These are phyloP conservation scores for Cantharis rufa DNA, from an alignment of 2,888 invertebrate species.

Conservation along the genomic window DNA sequence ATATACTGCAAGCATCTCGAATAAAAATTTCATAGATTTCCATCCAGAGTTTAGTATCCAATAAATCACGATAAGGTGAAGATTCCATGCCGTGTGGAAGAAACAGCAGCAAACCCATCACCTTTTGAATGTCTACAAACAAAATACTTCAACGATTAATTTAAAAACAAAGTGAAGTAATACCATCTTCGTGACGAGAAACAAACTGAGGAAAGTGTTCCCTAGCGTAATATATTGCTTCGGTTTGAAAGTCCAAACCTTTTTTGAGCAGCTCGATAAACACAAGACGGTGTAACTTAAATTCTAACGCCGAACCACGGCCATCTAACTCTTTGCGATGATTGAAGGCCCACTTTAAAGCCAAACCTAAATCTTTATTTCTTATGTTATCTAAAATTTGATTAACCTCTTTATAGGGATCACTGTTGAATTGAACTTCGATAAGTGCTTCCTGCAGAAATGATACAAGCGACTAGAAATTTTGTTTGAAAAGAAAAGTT, in stretches of 20 bases:
- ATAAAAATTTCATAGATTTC: conserved; percentile 90
- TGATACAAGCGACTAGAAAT: conserved; percentile 33
- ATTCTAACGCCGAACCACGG: conserved; percentile 74
- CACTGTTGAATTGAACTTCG: conserved; percentile 67
- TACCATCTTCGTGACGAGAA: conserved; percentile 74
- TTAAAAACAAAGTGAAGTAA: neutral
- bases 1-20: conserved; percentile 87
- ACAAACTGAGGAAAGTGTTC: conserved; percentile 83
- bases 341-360: conserved; percentile 83
- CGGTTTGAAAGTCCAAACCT: conserved; percentile 72
- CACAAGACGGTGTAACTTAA: conserved; percentile 79
- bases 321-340: conserved; percentile 73
- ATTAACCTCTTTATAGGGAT: conserved; percentile 83
- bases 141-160: neutral
- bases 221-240: conserved; percentile 87
- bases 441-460: conserved; percentile 69
- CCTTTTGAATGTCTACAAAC: conserved; percentile 72
- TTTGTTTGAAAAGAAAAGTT: neutral
- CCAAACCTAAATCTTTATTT: conserved; percentile 79
- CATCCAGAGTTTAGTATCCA: conserved; percentile 78
- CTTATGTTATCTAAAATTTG: conserved; percentile 86
- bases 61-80: conserved; percentile 78
- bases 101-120: conserved; percentile 86
- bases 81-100: conserved; percentile 75
- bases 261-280: conserved; percentile 74